These are phyloP conservation scores for Temnothorax longispinosus DNA, from an alignment of 1,140 invertebrate genomes.

Conservation along the genomic window DNA sequence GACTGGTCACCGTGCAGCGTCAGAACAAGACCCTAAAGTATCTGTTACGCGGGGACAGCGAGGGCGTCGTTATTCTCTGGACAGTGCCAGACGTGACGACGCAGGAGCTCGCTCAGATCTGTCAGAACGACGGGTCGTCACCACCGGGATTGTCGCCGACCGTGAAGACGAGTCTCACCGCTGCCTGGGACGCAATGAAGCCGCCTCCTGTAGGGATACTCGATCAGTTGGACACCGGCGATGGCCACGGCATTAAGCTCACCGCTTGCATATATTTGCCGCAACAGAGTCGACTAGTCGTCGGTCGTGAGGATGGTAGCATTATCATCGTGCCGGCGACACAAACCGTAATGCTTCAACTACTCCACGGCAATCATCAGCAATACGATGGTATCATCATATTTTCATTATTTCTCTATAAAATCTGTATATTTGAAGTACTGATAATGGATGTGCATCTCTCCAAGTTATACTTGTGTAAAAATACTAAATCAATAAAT, in stretches of 20 bases:
- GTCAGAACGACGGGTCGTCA: slow-evolving; percentile 74
- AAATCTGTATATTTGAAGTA: neutral
- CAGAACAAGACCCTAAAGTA: slow-evolving; percentile 89
- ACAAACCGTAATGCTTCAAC: slow-evolving; percentile 97
- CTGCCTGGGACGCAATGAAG: slow-evolving; percentile 95
- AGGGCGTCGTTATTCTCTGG: slow-evolving; percentile 95
- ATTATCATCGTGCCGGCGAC: slow-evolving; percentile 99
- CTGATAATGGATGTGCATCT: slow-evolving; percentile 3
- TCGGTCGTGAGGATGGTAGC: slow-evolving; percentile 97
- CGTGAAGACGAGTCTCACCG: slow-evolving; percentile 91
- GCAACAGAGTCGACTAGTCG: slow-evolving; percentile 96
- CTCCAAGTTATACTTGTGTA: neutral
- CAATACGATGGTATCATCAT: slow-evolving; percentile 91
- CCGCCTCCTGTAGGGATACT: slow-evolving; percentile 95
- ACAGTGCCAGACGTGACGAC: slow-evolving; percentile 93
- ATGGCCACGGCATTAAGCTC: slow-evolving; percentile 90
- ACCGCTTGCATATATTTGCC: slow-evolving; percentile 97
- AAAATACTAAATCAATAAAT: neutral
- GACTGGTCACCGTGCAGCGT: slow-evolving; percentile 89
- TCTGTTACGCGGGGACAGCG: slow-evolving; percentile 95
- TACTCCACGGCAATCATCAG: slow-evolving; percentile 96
- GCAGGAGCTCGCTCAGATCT: slow-evolving; percentile 89
- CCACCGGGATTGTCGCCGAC: slow-evolving; percentile 88
- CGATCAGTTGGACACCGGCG: slow-evolving; percentile 93
- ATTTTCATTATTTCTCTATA: slow-evolving; percentile 18